Percentiles rank a stretch among this genome's conserved stretches.
phyloP scores from a whole-genome alignment of 2,888 invertebrate species.

The Sipha maydis region DNA sequence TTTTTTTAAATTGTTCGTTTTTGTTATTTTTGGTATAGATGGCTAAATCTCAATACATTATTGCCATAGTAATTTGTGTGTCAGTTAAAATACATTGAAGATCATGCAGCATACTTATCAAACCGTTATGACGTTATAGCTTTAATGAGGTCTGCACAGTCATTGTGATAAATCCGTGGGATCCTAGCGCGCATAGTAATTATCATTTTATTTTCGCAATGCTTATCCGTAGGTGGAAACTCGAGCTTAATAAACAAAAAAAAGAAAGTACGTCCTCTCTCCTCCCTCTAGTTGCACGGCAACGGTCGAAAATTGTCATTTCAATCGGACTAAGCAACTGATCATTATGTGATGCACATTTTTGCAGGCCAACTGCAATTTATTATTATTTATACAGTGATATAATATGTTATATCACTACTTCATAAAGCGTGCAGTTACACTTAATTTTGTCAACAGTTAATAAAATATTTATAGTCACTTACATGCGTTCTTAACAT shows the following conservation, averaged over 20 bases:
- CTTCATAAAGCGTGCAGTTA: not conserved
- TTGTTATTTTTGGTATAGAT: not conserved
- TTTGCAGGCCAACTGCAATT: not conserved
- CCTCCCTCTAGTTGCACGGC: not conserved
- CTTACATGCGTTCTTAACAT: not conserved
- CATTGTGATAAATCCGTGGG: constrained; percentile 60
- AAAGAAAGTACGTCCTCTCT: constrained; percentile 32
- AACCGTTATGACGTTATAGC: constrained; percentile 51
- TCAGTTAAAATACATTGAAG: constrained; percentile 36
- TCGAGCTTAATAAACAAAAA: constrained; percentile 19
- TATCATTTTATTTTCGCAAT: constrained; percentile 58
- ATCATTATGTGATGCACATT: not conserved
- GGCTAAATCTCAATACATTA: not conserved
- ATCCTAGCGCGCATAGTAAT: constrained; percentile 53
- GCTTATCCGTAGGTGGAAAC: constrained; percentile 48
- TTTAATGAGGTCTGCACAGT: constrained; percentile 55
- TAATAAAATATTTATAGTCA: not conserved
- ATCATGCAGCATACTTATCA: constrained; percentile 21
- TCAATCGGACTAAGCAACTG: not conserved
- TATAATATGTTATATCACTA: not conserved
- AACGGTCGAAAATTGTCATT: not conserved
- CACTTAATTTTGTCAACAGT: not conserved
- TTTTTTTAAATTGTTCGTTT: not conserved
- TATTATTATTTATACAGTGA: not conserved
- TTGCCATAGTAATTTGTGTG: constrained; percentile 3